A percentile compares a stretch with the other conserved stretches of the same genome.
Evolutionary conservation across 2,888 invertebrate species (phyloP).

Genomic region (Venusia cambrica): DNA sequence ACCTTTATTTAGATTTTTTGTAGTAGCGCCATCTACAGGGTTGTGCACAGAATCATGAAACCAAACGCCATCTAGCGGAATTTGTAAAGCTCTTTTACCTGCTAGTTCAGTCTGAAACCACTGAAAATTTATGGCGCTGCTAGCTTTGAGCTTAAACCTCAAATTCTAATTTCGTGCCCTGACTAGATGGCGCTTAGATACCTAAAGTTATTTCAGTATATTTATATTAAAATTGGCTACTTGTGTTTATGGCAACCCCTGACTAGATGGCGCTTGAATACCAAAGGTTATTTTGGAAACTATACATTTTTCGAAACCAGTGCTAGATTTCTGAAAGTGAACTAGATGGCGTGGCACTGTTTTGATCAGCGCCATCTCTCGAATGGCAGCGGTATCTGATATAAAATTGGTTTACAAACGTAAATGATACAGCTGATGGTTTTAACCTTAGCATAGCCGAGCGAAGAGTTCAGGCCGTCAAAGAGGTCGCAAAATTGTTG

Average conservation of each 20-base stretch:
- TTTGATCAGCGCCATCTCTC: conserved; percentile 13
- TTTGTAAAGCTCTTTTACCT: not conserved
- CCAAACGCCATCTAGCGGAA: too few species aligned
- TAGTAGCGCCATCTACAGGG: conserved; percentile 22
- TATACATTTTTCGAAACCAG: too few species aligned
- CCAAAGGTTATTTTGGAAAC: not conserved
- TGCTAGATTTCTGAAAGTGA: too few species aligned
- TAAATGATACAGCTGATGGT: too few species aligned
- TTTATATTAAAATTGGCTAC: not conserved
- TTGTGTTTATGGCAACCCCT: conserved; percentile 1
- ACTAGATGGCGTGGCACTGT: conserved; percentile 12
- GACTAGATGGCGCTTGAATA: conserved; percentile 8
- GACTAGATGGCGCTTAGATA: conserved; percentile 23
- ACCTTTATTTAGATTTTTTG: conserved; percentile 1
- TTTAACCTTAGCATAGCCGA: too few species aligned
- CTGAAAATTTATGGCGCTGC: conserved; percentile 13
- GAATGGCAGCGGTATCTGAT: not conserved
- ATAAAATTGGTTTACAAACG: too few species aligned
- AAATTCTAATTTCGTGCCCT: conserved; percentile 3
- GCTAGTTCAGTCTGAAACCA: not conserved
- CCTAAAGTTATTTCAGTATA: too few species aligned
- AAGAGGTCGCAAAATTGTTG: too few species aligned
- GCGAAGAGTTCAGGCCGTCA: too few species aligned
- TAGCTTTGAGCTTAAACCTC: too few species aligned
- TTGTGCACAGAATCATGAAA: too few species aligned